phyloP scores from a whole-genome alignment of 2,797 vertebrate species.

The Clarias platycephalus region DNA sequence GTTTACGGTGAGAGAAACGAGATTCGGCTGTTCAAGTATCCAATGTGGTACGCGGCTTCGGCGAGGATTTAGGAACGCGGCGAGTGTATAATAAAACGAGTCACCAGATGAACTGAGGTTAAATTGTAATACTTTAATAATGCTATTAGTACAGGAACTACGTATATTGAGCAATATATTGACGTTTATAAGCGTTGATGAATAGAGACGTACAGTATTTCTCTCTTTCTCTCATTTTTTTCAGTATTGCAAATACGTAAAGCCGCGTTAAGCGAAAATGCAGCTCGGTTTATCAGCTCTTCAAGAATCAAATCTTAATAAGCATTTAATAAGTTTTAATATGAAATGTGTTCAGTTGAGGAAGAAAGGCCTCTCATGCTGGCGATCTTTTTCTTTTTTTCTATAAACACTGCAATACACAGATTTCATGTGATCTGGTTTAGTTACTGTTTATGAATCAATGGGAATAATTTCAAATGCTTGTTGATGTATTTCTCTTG shows the following conservation, averaged over 20 bases:
- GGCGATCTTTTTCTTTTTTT: background rate
- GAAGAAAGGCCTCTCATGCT: constrained; percentile 26
- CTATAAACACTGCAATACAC: constrained; percentile 5
- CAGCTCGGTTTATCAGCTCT: constrained; percentile 8
- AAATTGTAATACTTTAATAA: constrained; percentile 21
- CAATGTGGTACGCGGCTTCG: constrained; percentile 42
- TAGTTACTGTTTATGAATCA: background rate
- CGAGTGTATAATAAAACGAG: background rate
- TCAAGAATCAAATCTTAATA: background rate
- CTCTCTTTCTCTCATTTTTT: background rate
- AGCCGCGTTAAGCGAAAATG: constrained; percentile 16
- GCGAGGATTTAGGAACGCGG: background rate
- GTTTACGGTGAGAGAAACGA: constrained; percentile 27
- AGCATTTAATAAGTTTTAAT: background rate
- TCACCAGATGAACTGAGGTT: background rate
- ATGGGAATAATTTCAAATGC: constrained; percentile 23
- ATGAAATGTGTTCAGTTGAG: constrained; percentile 14
- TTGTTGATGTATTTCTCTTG: background rate
- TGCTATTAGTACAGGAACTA: constrained; percentile 28
- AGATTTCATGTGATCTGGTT: constrained; percentile 8
- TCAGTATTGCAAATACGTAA: constrained; percentile 13
- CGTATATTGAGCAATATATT: constrained; percentile 12
- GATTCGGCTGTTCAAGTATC: constrained; percentile 41
- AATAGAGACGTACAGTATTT: background rate
- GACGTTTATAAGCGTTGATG: background rate